These are phyloP conservation scores for Portevinia maculata DNA, from an alignment of 2,888 invertebrate species.

Conservation along the genomic window DNA sequence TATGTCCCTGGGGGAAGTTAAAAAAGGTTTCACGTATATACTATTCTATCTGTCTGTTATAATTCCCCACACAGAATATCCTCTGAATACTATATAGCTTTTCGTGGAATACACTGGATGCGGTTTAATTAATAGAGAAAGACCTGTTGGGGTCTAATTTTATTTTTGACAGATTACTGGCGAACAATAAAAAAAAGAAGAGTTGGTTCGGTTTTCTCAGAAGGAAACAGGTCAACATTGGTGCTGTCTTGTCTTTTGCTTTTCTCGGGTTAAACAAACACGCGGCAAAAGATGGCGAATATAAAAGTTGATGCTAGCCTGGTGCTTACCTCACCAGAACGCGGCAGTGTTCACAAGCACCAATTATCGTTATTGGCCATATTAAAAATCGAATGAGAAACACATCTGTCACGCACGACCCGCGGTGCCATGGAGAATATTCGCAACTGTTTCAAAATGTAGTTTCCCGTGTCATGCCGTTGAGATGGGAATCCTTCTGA, in stretches of 20 bases:
- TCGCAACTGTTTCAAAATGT: slow-evolving; percentile 75
- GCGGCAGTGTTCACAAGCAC: slow-evolving; percentile 75
- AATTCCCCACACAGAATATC: slow-evolving; percentile 24
- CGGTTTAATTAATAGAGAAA: slow-evolving; percentile 12
- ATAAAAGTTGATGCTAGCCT: slow-evolving; percentile 36
- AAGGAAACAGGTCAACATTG: slow-evolving; percentile 56
- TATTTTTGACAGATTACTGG: slow-evolving; percentile 62
- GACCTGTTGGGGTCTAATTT: slow-evolving; percentile 44
- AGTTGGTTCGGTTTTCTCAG: slow-evolving; percentile 46
- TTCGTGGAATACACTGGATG: slow-evolving; percentile 3
- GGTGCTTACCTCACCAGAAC: slow-evolving; percentile 62
- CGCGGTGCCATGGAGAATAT: slow-evolving; percentile 65
- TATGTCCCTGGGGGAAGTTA: not conserved
- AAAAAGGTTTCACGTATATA: not conserved
- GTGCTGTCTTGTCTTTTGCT: slow-evolving; percentile 1
- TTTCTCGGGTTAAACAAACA: slow-evolving; percentile 30
- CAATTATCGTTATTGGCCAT: slow-evolving; percentile 83
- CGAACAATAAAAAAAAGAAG: slow-evolving; percentile 3
- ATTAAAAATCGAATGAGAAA: slow-evolving; percentile 83
- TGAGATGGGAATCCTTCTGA: slow-evolving; percentile 42
- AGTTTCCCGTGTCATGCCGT: not conserved
- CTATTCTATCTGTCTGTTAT: slow-evolving; percentile 5
- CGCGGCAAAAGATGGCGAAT: not conserved
- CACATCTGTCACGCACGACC: slow-evolving; percentile 82
- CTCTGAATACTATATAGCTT: slow-evolving; percentile 1